Percentiles rank a stretch among this genome's conserved stretches.
These are phyloP conservation scores for Lepidostoma basale DNA, from an alignment of 1,140 invertebrate genomes.

Conservation along the genomic window DNA sequence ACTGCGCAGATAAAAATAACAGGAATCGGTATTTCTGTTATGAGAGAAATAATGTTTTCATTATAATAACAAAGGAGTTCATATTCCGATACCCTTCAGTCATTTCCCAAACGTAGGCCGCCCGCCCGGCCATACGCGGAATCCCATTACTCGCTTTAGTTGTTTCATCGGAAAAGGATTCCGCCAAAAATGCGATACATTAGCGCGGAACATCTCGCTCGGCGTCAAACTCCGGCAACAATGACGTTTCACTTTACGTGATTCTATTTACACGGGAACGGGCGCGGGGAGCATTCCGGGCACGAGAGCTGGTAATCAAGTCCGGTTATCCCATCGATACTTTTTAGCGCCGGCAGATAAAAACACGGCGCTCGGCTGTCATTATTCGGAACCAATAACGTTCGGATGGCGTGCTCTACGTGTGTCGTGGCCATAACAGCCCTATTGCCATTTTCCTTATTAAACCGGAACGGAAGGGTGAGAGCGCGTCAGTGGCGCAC, in stretches of 20 bases:
- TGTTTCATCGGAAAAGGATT: background rate
- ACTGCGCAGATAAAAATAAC: too few relatives aligned
- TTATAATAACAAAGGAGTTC: too few relatives aligned
- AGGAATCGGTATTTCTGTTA: too few relatives aligned
- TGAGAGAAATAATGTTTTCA: too few relatives aligned
- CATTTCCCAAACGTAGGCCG: too few relatives aligned
- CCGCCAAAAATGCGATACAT: slow-evolving; percentile 2
- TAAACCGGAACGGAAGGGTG: slow-evolving; percentile 1
- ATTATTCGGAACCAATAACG: slow-evolving; percentile 35
- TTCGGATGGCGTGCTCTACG: slow-evolving; percentile 35
- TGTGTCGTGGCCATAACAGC: slow-evolving; percentile 12
- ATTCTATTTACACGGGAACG: slow-evolving; percentile 12
- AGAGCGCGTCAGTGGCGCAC: background rate
- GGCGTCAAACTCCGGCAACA: slow-evolving; percentile 12
- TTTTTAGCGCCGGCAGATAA: slow-evolving; percentile 10
- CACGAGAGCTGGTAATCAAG: slow-evolving; percentile 23
- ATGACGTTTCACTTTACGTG: slow-evolving; percentile 28
- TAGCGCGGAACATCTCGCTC: slow-evolving; percentile 16
- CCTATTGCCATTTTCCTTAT: slow-evolving; percentile 39
- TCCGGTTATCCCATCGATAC: slow-evolving; percentile 8
- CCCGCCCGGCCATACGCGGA: too few relatives aligned
- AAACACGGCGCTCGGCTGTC: slow-evolving; percentile 8
- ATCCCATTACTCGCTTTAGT: too few relatives aligned
- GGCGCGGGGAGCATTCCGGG: background rate
- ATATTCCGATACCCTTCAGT: too few relatives aligned